phyloP scores from a whole-genome alignment of 92 coral and sea anemone species.

The Bergia puertoricense region DNA sequence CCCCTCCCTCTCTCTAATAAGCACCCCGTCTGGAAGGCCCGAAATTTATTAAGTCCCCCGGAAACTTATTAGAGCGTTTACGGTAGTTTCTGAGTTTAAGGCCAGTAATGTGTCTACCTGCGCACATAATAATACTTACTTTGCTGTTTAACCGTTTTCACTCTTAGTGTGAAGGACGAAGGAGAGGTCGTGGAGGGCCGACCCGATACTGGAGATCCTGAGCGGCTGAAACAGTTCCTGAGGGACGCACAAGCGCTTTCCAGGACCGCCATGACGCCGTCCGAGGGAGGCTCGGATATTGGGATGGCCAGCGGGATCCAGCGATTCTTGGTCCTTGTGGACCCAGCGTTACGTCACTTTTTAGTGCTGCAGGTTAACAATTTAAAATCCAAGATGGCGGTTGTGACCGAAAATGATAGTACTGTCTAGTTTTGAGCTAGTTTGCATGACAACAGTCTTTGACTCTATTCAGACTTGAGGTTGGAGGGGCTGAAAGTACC shows the following conservation, averaged over 20 bases:
- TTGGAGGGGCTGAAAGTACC: too few relatives aligned
- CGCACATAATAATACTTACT: too few relatives aligned
- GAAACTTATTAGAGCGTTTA: too few relatives aligned
- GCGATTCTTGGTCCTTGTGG: constrained; percentile 64
- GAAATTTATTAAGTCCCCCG: too few relatives aligned
- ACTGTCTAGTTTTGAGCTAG: not conserved
- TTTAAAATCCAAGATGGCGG: constrained; percentile 52
- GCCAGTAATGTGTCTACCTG: not conserved
- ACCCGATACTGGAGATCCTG: constrained; percentile 77
- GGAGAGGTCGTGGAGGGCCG: constrained; percentile 34
- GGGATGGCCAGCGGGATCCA: constrained; percentile 31
- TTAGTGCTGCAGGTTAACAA: constrained; percentile 63
- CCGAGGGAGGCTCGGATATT: constrained; percentile 26
- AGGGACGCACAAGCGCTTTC: constrained; percentile 87
- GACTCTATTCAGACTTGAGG: too few relatives aligned
- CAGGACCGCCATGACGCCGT: constrained; percentile 36
- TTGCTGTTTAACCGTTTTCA: not conserved
- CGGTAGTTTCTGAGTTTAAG: not conserved
- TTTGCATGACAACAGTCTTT: too few relatives aligned
- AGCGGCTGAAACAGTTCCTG: constrained; percentile 78
- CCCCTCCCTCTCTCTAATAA: too few relatives aligned
- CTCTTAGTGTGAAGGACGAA: constrained; percentile 9
- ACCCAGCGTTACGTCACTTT: constrained; percentile 68
- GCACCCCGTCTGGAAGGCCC: too few relatives aligned
- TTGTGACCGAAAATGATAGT: constrained; percentile 3